These are phyloP conservation scores for Choloepus didactylus DNA, from an alignment of 2,797 vertebrate species.

Conservation along the genomic window DNA sequence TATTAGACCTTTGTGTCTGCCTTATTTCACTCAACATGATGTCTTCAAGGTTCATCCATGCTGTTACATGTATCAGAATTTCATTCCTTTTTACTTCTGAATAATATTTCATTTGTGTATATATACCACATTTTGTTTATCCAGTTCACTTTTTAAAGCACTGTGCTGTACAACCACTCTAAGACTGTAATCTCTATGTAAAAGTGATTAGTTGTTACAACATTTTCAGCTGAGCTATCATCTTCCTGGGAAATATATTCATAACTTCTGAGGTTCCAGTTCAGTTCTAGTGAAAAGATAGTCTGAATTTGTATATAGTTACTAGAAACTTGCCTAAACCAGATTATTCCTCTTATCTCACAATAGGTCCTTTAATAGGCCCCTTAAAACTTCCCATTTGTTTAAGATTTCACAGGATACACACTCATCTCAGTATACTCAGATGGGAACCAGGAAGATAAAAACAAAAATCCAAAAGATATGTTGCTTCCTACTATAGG, in stretches of 20 bases:
- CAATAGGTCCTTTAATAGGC: background rate
- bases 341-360: background rate
- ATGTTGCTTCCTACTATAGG: background rate
- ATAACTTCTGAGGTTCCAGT: background rate
- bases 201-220: background rate
- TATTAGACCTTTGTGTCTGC: no score
- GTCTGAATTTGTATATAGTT: background rate
- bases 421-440: background rate
- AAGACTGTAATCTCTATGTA: background rate
- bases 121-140: no score
- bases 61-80: no score
- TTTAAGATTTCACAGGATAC: constrained; percentile 7
- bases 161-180: background rate
- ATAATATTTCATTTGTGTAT: no score
- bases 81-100: no score
- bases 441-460: background rate
- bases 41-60: no score
- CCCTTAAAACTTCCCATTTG: background rate
- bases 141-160: background rate
- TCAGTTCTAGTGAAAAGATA: background rate
- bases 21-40: no score
- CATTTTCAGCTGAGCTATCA: background rate
- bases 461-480: background rate
- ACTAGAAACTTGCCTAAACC: background rate
- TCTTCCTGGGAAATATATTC: background rate